phyloP scores from a whole-genome alignment of 2,113 vertebrate genomes.

The Guaruba guarouba region DNA sequence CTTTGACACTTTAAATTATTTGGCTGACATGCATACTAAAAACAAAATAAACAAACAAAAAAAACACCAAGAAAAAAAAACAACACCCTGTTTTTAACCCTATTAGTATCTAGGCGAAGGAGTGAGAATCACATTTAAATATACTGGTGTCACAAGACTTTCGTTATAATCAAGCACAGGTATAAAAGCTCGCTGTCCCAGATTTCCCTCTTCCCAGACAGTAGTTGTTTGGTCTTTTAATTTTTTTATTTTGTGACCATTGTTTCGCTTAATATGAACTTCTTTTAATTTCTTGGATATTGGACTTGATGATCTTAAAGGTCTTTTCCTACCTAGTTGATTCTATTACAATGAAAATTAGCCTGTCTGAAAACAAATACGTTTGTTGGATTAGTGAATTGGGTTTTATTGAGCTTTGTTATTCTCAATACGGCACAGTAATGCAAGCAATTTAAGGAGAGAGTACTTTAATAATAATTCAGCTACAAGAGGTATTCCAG shows the following conservation, averaged over 20 bases:
- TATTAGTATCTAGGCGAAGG: not conserved
- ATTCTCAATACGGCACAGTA: not conserved
- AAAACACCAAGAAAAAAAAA: fast-evolving
- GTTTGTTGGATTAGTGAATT: not conserved
- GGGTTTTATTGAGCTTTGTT: not conserved
- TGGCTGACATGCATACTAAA: not conserved
- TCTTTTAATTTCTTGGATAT: not conserved
- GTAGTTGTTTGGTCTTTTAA: not conserved
- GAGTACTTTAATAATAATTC: not conserved
- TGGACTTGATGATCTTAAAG: not conserved
- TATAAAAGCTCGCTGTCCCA: not conserved
- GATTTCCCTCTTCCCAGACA: not conserved
- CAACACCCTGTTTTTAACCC: not conserved
- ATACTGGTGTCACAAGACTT: not conserved
- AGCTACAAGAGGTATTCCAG: not conserved
- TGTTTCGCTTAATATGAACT: not conserved
- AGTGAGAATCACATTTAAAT: not conserved
- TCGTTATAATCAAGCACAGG: not conserved
- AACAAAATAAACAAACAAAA: not conserved
- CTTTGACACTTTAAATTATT: not conserved
- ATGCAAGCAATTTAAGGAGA: not conserved
- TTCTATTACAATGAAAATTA: not conserved
- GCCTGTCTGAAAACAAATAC: not conserved
- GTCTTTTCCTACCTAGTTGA: not conserved
- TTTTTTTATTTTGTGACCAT: not conserved